phyloP scores from a whole-genome alignment of 2,888 invertebrate species.

The Ophion ellenae region DNA sequence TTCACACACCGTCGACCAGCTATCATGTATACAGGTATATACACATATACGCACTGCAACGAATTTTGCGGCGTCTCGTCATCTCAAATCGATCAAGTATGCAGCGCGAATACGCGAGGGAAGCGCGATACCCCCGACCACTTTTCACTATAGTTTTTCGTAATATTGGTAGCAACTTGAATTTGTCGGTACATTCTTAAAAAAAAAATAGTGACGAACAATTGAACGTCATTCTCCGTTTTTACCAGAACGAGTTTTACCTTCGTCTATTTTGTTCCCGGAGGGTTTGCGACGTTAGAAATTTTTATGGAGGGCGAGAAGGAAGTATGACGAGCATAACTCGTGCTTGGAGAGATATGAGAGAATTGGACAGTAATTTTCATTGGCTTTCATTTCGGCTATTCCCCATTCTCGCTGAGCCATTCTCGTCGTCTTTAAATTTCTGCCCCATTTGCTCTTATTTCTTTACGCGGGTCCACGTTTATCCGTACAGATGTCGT shows the following conservation, averaged over 20 bases:
- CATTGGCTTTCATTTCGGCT: conserved; percentile 15
- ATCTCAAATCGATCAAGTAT: conserved; percentile 45
- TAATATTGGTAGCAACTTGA: not conserved
- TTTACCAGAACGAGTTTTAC: not conserved
- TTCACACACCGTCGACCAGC: not conserved
- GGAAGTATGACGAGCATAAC: conserved; percentile 15
- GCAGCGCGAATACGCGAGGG: not conserved
- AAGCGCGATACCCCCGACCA: conserved; percentile 10
- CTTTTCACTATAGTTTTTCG: conserved; percentile 2
- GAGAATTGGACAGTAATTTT: conserved; percentile 38
- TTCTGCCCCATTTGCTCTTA: conserved; percentile 7
- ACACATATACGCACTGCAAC: conserved; percentile 1
- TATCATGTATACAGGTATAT: not conserved
- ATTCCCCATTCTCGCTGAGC: conserved; percentile 6
- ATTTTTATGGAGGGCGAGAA: conserved; percentile 32
- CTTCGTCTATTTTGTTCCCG: not conserved
- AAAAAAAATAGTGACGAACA: not conserved
- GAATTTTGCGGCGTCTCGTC: conserved; percentile 23
- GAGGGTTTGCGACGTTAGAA: not conserved
- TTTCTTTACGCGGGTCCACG: not conserved
- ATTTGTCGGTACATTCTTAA: not conserved
- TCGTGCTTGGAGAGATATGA: conserved; percentile 31
- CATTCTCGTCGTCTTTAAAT: not conserved
- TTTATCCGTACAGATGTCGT: not conserved
- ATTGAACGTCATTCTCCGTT: not conserved